Percentiles rank a stretch among this genome's conserved stretches.
Evolutionary conservation across 1,140 invertebrate genomes (phyloP).

Genomic region (Drosophila funebris): DNA sequence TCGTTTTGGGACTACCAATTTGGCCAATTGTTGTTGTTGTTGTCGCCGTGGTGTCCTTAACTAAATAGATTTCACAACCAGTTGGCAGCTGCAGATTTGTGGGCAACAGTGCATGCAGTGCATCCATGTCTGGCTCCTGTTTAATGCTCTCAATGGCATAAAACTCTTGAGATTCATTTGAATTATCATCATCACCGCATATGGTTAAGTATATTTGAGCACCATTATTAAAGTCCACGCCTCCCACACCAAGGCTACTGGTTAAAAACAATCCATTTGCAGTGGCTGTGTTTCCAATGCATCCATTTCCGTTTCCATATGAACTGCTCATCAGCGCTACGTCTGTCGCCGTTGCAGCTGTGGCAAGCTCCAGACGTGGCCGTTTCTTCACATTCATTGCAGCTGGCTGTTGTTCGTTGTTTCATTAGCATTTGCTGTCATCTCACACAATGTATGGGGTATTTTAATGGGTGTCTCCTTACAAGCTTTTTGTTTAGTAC

Average conservation of each 20-base stretch:
- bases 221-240: conserved; percentile 34
- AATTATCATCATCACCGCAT: conserved; percentile 72
- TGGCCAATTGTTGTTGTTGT: conserved; percentile 7
- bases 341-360: conserved; percentile 29
- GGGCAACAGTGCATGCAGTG: conserved; percentile 58
- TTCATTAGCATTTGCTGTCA: conserved; percentile 14
- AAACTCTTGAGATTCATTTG: conserved; percentile 72
- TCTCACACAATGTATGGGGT: conserved; percentile 1
- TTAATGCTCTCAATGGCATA: conserved; percentile 71
- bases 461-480: conserved; percentile 6
- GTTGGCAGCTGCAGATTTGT: conserved; percentile 73
- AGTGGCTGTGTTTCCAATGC: background rate
- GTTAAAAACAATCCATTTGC: conserved; percentile 58
- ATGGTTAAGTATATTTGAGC: conserved; percentile 76
- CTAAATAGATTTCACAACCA: conserved; percentile 80
- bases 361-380: conserved; percentile 65
- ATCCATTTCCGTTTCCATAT: conserved; percentile 1
- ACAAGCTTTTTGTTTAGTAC: background rate
- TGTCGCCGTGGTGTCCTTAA: conserved; percentile 59
- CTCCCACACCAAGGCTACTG: conserved; percentile 22
- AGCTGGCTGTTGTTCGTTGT: background rate
- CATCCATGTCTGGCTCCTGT: conserved; percentile 67
- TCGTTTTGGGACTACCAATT: background rate
- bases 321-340: conserved; percentile 27
- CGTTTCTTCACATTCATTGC: conserved; percentile 68